Conservation (phyloP, 2,797 vertebrate genomes). For the Argya squamiceps region DNA sequence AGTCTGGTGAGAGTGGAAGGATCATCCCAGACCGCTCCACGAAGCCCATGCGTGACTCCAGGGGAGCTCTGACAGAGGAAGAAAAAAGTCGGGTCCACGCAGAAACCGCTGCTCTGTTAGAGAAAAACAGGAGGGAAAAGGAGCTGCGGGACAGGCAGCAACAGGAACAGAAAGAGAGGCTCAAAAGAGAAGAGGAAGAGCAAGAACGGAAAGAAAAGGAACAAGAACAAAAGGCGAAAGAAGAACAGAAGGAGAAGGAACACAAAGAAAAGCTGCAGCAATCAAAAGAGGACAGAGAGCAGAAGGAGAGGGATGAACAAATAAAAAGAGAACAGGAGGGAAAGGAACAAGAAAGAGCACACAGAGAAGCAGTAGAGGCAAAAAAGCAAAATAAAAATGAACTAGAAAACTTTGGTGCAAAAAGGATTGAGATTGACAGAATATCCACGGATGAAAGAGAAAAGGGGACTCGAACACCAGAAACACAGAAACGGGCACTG, state of each 20-base stretch:
- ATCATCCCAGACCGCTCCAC: conserved; percentile 85
- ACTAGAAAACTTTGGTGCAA: conserved; percentile 63
- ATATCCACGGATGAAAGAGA: conserved; percentile 55
- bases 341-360: conserved; percentile 57
- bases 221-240: conserved; percentile 56
- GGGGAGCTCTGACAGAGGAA: conserved; percentile 78
- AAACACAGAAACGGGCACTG: conserved; percentile 43
- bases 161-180: conserved; percentile 77
- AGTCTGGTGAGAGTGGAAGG: conserved; percentile 75
- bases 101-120: conserved; percentile 77
- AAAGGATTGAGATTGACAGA: conserved; percentile 57
- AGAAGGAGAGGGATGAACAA: conserved; percentile 58
- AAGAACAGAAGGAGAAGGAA: conserved; percentile 66
- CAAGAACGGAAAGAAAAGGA: conserved; percentile 54
- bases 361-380: conserved; percentile 63
- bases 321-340: conserved; percentile 55
- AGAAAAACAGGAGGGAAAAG: conserved; percentile 84
- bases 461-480: conserved; percentile 62
- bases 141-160: conserved; percentile 79
- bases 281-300: conserved; percentile 64
- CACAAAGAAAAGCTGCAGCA: conserved; percentile 50
- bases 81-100: conserved; percentile 82
- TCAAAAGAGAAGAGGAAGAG: conserved; percentile 69
- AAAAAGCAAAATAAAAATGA: conserved; percentile 70
- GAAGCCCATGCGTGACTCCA: conserved; percentile 78